Conservation (phyloP, 2,113 vertebrate species). For the Isurus oxyrinchus region DNA sequence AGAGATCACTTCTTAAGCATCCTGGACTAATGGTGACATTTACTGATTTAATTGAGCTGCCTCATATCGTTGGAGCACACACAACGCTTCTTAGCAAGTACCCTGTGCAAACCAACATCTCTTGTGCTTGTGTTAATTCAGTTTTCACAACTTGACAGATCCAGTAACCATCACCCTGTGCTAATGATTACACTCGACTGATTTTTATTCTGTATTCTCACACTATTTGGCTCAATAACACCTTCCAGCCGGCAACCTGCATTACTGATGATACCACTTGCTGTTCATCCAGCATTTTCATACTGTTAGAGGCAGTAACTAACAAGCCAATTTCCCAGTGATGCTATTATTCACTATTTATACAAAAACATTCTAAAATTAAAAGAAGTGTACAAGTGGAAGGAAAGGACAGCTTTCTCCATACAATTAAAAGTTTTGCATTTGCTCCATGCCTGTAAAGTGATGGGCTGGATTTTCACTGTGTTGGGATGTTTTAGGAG, state of each 20-base stretch:
- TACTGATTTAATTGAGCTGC: neutral
- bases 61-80: neutral
- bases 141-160: neutral
- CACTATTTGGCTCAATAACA: neutral
- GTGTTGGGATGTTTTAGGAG: too few relatives aligned
- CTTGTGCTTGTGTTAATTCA: neutral
- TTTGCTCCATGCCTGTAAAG: neutral
- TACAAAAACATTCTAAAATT: neutral
- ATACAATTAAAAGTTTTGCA: neutral
- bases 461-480: neutral
- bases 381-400: slow-evolving; percentile 9
- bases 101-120: neutral
- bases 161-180: neutral
- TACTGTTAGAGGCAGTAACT: neutral
- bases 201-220: slow-evolving; percentile 6
- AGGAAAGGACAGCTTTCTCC: neutral
- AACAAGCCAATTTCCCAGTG: neutral
- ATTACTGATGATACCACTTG: neutral
- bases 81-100: neutral
- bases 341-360: neutral
- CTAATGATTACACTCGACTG: neutral
- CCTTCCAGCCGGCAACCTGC: neutral
- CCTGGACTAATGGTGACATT: neutral
- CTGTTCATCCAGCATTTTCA: neutral
- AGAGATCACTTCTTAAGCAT: neutral